Evolutionary conservation across 2,888 invertebrate species (phyloP), one percentile per base, ranked within the genome.

Genomic region (Tetragonula carbonaria): DNA sequence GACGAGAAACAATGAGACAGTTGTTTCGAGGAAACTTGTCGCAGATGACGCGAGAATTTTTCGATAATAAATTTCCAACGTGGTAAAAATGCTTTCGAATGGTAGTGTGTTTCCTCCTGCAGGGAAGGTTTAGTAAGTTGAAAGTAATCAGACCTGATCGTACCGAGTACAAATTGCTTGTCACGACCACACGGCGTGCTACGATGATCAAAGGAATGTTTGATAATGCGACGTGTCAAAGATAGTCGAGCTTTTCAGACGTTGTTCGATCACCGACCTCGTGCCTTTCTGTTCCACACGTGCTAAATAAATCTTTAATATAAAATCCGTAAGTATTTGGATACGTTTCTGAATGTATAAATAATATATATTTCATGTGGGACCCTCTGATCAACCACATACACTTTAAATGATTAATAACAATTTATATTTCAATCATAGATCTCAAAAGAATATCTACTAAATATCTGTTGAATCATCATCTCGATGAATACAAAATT

Each of bases 1-100:
- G 13, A 2, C 45, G n/a, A n/a, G 59, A 50, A 72, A 78, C 72
- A 78, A 81, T n/a, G 78, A 77, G 63, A 53, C 23, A 59, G 50
- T 28, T 28, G 63, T 55, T 79, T 13, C 66, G 33, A 2, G 11
- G 45, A 38, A 71, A 55, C 65, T 71, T 57, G 66, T 11, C 66
- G 4, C n/a, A 21, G 14, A 13, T 45, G 6, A 23, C 63, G 45
- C 33, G 38, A 3, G 38, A 28, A 68, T 50, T 4, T 67, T 33
- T 59, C 45, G 23, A 33, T 55, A n/a, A 57, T 57, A 16, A 59
- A 45, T 55, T 55, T 23, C 16, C 65, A 5, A 11, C 5, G 1
- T 14, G 21, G n/a, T n/a, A 21, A 66, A 21, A 38, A 62, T 62
- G 16, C 62, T 18, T 18, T 21, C 14, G 21, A 38, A 18, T 33